Percentiles rank a stretch among this genome's conserved stretches.
Conservation (phyloP, 1,140 invertebrate species). For the Caenorhabditis tropicalis region DNA sequence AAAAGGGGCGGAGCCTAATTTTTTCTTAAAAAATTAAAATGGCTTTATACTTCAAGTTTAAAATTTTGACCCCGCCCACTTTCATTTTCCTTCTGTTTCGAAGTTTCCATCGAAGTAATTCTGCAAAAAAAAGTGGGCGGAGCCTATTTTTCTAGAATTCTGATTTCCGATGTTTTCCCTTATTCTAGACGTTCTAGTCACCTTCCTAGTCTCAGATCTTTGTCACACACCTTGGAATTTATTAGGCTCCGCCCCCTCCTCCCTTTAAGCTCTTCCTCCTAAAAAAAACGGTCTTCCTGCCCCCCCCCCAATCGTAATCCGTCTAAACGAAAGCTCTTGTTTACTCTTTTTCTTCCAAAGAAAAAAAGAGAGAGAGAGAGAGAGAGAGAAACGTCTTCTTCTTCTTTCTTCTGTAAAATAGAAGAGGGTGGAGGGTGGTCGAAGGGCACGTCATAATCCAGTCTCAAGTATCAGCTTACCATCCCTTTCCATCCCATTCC, state of each 20-base stretch:
- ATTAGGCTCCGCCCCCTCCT: neutral
- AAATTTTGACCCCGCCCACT: no score
- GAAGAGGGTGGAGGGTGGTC: neutral
- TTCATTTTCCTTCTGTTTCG: no score
- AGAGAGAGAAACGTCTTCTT: neutral
- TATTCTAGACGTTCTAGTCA: no score
- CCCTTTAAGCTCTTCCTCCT: neutral
- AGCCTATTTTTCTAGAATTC: no score
- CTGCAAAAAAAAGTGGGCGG: no score
- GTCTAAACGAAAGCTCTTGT: neutral
- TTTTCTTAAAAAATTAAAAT: no score
- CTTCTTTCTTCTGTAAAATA: neutral
- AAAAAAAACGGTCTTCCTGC: constrained; percentile 1
- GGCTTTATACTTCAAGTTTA: no score
- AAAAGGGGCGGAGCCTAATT: no score
- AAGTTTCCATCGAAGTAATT: no score
- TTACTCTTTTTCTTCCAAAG: neutral
- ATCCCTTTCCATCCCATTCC: constrained; percentile 2
- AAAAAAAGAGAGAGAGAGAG: no score
- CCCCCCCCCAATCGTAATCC: no score
- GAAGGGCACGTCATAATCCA: constrained; percentile 34
- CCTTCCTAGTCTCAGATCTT: neutral
- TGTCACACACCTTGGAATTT: neutral
- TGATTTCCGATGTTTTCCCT: no score
- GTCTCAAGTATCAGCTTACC: constrained; percentile 35